Conservation (phyloP, 1,140 invertebrate genomes). For the Neuroterus valhalla region DNA sequence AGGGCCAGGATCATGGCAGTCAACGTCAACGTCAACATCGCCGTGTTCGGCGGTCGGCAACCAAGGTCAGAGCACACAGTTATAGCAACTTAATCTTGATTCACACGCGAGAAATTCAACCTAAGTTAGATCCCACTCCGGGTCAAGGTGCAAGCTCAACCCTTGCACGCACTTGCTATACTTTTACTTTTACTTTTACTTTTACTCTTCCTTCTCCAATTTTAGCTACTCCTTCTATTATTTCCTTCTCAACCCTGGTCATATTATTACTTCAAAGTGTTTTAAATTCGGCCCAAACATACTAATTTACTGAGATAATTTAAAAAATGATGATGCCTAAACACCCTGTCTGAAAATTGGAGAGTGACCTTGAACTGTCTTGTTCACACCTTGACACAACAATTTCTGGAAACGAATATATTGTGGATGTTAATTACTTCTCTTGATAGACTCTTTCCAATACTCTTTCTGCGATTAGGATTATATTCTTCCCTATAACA, state of each 20-base stretch:
- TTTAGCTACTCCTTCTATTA: not conserved
- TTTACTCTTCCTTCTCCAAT: not conserved
- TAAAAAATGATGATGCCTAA: not conserved
- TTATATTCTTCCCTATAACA: no score
- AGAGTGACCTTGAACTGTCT: constrained; percentile 2
- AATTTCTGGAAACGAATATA: not conserved
- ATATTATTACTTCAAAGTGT: not conserved
- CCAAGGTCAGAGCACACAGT: constrained; percentile 62
- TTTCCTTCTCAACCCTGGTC: not conserved
- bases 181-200: constrained; percentile 9
- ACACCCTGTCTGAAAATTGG: not conserved
- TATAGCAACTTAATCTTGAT: constrained; percentile 70
- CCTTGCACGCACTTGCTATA: constrained; percentile 49
- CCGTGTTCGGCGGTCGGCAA: constrained; percentile 53
- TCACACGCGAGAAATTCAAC: constrained; percentile 69
- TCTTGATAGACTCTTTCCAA: no score
- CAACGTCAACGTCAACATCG: constrained; percentile 54
- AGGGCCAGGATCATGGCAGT: constrained; percentile 50
- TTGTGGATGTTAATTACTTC: no score
- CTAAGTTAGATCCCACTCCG: constrained; percentile 63
- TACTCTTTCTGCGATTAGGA: no score
- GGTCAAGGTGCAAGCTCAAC: constrained; percentile 67
- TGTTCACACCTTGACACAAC: constrained; percentile 5
- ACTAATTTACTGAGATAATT: not conserved
- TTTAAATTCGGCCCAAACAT: not conserved